Percentiles rank a stretch among this genome's conserved stretches.
phyloP scores from a whole-genome alignment of 2,888 invertebrate species.

The Sarcophaga variegata region DNA sequence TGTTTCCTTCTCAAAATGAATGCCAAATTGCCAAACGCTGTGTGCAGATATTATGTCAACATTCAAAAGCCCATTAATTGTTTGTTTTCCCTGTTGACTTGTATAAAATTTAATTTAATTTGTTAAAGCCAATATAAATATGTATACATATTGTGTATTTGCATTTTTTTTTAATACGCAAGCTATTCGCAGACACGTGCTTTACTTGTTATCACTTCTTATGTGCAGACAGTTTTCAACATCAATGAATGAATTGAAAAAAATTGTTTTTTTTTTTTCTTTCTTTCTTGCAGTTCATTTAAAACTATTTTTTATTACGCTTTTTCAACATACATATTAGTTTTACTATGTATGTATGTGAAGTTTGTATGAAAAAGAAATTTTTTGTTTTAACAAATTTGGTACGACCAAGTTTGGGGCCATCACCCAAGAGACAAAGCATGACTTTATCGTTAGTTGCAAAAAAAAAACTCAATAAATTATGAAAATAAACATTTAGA shows the following conservation, averaged over 20 bases:
- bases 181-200: constrained; percentile 41
- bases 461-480: no score
- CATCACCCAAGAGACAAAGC: constrained; percentile 23
- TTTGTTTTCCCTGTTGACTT: background rate
- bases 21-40: no score
- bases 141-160: background rate
- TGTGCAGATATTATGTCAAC: constrained; percentile 20
- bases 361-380: no score
- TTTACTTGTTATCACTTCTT: constrained; percentile 43
- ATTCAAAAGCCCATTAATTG: constrained; percentile 1
- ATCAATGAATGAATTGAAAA: constrained; percentile 21
- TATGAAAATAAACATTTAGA: no score
- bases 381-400: background rate
- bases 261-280: background rate
- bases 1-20: no score
- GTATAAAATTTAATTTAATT: constrained; percentile 17
- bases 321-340: background rate
- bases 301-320: background rate
- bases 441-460: background rate
- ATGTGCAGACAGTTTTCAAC: constrained; percentile 40
- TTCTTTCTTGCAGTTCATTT: background rate
- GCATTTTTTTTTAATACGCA: background rate
- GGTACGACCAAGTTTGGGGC: constrained; percentile 22
- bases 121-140: background rate
- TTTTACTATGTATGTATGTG: no score